Evolutionary conservation across 2,113 vertebrate species (phyloP).

Genomic region (Bos javanicus): DNA sequence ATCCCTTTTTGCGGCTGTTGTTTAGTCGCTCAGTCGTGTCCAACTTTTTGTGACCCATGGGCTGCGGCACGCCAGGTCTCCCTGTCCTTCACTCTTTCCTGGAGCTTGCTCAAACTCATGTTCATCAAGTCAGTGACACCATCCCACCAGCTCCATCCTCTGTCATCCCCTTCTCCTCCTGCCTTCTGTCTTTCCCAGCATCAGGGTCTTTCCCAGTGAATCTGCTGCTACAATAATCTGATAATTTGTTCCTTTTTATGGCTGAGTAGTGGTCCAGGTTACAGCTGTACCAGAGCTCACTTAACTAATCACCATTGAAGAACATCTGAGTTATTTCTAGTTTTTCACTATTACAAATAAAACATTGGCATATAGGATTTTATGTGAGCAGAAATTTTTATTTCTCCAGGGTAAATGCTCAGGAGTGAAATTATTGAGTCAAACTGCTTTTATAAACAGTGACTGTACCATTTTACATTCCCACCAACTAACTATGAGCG

Average conservation of each 20-base stretch:
- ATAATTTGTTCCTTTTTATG: background rate
- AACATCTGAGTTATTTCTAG: background rate
- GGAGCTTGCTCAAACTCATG: background rate
- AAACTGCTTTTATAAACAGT: background rate
- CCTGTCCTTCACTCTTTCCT: background rate
- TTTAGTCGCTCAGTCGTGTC: background rate
- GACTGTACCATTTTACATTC: background rate
- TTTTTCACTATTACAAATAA: background rate
- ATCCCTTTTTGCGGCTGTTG: background rate
- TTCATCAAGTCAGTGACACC: background rate
- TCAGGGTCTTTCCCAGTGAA: background rate
- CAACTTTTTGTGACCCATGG: background rate
- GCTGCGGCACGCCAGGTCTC: background rate
- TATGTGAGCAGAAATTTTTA: background rate
- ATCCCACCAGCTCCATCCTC: background rate
- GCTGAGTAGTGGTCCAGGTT: accelerated
- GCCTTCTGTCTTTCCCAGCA: background rate
- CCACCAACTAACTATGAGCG: background rate
- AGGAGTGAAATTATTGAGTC: background rate
- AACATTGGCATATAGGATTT: background rate
- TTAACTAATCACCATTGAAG: accelerated
- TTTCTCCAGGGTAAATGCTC: background rate
- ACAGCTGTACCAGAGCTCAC: accelerated
- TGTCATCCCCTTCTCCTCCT: background rate
- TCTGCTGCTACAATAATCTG: background rate